Conservation (phyloP, 2,797 vertebrate genomes). For the Hylomyscus alleni region DNA sequence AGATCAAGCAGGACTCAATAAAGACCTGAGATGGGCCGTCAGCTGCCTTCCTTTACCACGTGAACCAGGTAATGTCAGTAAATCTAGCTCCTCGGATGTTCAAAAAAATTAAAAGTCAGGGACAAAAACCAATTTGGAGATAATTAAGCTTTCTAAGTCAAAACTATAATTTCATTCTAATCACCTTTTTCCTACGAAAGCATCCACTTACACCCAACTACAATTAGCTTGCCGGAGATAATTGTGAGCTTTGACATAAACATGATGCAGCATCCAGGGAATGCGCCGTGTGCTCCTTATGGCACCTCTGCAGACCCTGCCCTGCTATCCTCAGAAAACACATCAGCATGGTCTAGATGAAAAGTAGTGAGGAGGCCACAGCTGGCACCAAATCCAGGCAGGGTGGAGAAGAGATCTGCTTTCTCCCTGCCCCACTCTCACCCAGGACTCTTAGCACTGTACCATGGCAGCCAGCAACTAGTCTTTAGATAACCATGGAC, state of each 20-base stretch:
- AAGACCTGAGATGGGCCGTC: not conserved
- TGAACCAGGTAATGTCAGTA: not conserved
- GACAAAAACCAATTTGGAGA: not conserved
- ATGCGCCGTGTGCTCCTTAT: not conserved
- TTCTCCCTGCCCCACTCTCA: not conserved
- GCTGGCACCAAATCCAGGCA: not conserved
- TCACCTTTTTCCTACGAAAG: not conserved
- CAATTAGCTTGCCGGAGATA: not conserved
- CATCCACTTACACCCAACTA: not conserved
- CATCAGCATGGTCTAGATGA: not conserved
- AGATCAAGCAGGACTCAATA: not conserved
- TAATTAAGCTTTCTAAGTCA: slow-evolving; percentile 25
- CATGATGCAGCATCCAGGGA: not conserved
- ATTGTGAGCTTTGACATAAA: not conserved
- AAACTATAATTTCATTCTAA: slow-evolving; percentile 18
- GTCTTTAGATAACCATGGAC: not conserved
- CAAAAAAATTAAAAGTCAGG: not conserved
- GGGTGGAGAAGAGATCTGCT: not conserved
- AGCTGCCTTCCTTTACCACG: not conserved
- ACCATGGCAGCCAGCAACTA: not conserved
- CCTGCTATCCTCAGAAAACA: not conserved
- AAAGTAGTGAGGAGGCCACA: not conserved
- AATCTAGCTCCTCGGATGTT: not conserved
- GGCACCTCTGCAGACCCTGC: not conserved
- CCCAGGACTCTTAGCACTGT: no score